These are phyloP conservation scores for Chrysolina oricalcia DNA, from an alignment of 2,888 invertebrate genomes.

Conservation along the genomic window DNA sequence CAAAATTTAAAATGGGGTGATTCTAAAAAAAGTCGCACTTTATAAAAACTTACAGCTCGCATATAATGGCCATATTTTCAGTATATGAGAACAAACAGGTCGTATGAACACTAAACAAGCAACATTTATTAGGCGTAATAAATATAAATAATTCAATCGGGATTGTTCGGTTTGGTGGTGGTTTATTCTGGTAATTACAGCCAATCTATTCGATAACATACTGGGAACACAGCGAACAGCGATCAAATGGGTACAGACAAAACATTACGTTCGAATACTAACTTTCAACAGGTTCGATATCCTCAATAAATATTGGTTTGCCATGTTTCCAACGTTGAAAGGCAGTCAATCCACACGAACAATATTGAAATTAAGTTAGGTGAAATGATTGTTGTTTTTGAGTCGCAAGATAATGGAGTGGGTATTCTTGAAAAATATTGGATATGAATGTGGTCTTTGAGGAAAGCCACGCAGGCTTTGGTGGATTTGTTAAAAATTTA, in stretches of 20 bases:
- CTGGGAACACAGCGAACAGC: background rate
- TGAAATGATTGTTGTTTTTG: background rate
- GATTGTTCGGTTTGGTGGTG: background rate
- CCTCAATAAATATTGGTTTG: background rate
- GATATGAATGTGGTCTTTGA: no score
- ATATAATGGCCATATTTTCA: background rate
- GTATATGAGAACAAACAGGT: background rate
- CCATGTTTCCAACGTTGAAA: background rate
- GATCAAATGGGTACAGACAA: background rate
- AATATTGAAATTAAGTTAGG: background rate
- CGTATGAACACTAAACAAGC: background rate
- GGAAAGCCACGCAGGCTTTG: no score
- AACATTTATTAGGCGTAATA: background rate
- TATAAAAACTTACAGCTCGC: no score
- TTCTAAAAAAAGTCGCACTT: no score
- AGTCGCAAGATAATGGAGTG: background rate
- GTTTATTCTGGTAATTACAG: constrained; percentile 5
- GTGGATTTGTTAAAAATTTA: no score
- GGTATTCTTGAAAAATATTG: background rate
- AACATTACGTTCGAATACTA: background rate
- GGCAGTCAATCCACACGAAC: background rate
- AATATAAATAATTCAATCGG: background rate
- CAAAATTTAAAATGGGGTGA: no score
- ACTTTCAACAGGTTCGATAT: constrained; percentile 6
- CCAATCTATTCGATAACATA: background rate